Conservation (phyloP, 2,797 vertebrate genomes). For the Varecia variegata region DNA sequence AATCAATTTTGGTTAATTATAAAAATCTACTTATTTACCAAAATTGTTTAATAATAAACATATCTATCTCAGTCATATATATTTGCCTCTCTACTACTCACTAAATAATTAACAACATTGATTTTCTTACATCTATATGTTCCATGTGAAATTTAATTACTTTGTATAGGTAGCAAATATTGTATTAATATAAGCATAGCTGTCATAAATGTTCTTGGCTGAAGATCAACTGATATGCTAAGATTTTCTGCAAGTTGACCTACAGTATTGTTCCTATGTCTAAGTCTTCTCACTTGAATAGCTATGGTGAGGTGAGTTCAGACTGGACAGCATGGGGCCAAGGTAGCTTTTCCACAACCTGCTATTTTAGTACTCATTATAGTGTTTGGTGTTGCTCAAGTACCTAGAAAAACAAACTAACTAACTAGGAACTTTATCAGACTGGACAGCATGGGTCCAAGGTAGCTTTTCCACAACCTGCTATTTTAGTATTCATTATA, state of each 20-base stretch:
- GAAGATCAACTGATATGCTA: neutral
- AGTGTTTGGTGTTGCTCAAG: too few species aligned
- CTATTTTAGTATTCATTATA: too few species aligned
- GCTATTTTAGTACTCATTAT: too few species aligned
- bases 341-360: neutral
- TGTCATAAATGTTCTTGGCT: neutral
- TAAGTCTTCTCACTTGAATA: neutral
- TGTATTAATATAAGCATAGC: neutral
- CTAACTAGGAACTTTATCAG: neutral
- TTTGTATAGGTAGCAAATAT: neutral
- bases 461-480: neutral
- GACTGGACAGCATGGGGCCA: neutral
- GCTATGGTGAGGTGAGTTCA: neutral
- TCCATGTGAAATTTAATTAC: neutral
- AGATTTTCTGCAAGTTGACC: neutral
- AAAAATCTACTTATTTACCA: neutral
- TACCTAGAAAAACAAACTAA: too few species aligned
- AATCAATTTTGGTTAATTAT: neutral
- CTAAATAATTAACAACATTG: neutral
- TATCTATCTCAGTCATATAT: neutral
- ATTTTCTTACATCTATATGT: neutral
- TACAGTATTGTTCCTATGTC: neutral
- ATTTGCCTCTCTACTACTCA: neutral
- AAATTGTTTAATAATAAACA: neutral
- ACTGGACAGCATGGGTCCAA: neutral